Conservation (phyloP, 1,140 invertebrate genomes). For the Artemia franciscana region DNA sequence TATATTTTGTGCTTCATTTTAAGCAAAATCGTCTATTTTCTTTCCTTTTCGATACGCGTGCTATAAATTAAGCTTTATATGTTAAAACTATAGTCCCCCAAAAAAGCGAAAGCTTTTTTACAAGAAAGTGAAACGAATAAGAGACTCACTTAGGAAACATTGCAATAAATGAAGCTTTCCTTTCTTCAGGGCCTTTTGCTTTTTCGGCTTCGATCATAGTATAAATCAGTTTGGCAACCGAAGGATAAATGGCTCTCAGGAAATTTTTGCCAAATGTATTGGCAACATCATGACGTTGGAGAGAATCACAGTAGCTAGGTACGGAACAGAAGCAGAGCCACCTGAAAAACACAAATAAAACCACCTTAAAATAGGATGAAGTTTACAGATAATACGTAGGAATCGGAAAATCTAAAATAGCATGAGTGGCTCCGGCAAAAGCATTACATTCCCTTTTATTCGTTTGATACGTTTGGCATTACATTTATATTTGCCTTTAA, state of each 20-base stretch:
- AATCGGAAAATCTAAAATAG: too few species aligned
- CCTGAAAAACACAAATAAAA: conserved; percentile 21
- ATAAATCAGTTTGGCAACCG: conserved; percentile 64
- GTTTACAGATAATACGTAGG: too few species aligned
- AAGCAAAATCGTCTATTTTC: too few species aligned
- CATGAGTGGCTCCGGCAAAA: too few species aligned
- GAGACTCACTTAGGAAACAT: conserved; percentile 35
- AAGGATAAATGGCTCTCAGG: conserved; percentile 62
- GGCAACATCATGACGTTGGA: conserved; percentile 68
- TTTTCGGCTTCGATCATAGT: conserved; percentile 69
- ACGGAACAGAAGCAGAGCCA: conserved; percentile 91
- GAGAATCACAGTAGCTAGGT: conserved; percentile 76
- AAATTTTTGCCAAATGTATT: conserved; percentile 68
- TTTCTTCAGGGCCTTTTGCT: conserved; percentile 49
- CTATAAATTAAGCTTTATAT: too few species aligned
- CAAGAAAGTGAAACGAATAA: neutral
- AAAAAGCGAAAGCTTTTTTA: conserved; percentile 13
- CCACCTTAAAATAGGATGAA: too few species aligned
- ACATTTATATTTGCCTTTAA: too few species aligned
- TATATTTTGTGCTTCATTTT: too few species aligned
- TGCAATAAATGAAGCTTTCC: conserved; percentile 22
- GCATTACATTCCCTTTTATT: too few species aligned
- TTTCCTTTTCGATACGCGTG: too few species aligned
- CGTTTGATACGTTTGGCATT: too few species aligned
- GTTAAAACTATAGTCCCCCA: too few species aligned